These are phyloP conservation scores for Murina feae DNA, from an alignment of 2,113 vertebrate species.

Conservation along the genomic window DNA sequence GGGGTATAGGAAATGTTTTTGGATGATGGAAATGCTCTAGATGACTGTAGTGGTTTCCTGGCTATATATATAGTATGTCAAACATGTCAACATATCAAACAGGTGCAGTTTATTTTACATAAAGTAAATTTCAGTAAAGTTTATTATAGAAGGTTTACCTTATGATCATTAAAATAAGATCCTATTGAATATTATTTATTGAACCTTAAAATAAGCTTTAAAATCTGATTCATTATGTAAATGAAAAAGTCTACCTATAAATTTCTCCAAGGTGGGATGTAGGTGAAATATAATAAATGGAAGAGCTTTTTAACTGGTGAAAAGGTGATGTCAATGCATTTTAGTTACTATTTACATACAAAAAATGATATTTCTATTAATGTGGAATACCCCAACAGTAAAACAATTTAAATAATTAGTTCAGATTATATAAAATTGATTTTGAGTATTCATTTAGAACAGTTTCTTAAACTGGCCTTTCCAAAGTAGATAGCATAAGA, in stretches of 20 bases:
- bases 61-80: background rate
- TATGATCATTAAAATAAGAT: constrained; percentile 28
- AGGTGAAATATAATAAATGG: constrained; percentile 11
- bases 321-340: background rate
- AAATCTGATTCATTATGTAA: constrained; percentile 43
- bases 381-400: background rate
- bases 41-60: background rate
- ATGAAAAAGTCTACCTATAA: constrained; percentile 19
- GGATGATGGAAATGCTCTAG: background rate
- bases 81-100: background rate
- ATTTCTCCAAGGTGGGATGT: background rate
- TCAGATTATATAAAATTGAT: constrained; percentile 38
- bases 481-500: background rate
- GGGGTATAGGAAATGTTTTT: background rate
- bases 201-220: constrained; percentile 43
- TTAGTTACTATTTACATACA: constrained; percentile 22
- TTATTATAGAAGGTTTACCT: constrained; percentile 27
- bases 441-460: constrained; percentile 13
- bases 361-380: background rate
- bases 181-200: constrained; percentile 55
- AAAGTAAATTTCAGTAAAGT: background rate
- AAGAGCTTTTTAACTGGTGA: constrained; percentile 20
- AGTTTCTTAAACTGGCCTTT: background rate
- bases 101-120: background rate
- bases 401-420: constrained; percentile 15